Base-by-base conservation (phyloP, 2,113 vertebrate species). In the Athene noctua region DNA sequence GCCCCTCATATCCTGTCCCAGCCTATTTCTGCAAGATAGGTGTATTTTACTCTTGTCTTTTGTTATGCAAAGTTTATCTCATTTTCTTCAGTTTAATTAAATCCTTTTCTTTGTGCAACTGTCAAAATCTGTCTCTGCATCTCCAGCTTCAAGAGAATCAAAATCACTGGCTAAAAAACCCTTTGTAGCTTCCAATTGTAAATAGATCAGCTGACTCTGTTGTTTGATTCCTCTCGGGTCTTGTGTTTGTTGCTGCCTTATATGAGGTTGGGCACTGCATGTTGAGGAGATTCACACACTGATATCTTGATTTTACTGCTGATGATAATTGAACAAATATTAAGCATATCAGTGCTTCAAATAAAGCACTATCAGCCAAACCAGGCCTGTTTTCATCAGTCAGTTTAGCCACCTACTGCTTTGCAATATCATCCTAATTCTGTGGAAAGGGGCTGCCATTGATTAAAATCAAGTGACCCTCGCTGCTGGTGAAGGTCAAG, bases 11-110 rank as follows among this genome's bases (percentile, higher is more conserved):
- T 73, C 68, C 51, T 58, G 32, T 42, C 63, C 68, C 73, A 81
- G 26, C 47, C 68, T 89, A 57, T 74, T 80, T 42, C 42, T 73
- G 58, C 6, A 4, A 55, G 59, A 84, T 70, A 68, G 84, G 62
- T 63, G 10, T 58, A 12, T 93, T 82, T 87, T 82, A 30, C 42
- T 91, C 42, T 27, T 81, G 85, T 72, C 78, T 94, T 95, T 94
- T 93, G 40, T 96, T 75, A 89, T 90, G 93, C 65, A 94, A 95
- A 96, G 17, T 94, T 97, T 83, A 93, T 95, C 63, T 96, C 71
- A 74, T 94, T 95, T 97, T 92, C 88, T 90, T 88, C 86, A 83
- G 81, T 95, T 95, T 94, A 92, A 96, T 96, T 96, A 95, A 96
- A 94, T 92, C 51, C 27, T 40, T 93, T 78, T 57, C 80, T 93